Evolutionary conservation across 2,113 vertebrate species (phyloP).

Genomic region (Paramisgurnus dabryanus): DNA sequence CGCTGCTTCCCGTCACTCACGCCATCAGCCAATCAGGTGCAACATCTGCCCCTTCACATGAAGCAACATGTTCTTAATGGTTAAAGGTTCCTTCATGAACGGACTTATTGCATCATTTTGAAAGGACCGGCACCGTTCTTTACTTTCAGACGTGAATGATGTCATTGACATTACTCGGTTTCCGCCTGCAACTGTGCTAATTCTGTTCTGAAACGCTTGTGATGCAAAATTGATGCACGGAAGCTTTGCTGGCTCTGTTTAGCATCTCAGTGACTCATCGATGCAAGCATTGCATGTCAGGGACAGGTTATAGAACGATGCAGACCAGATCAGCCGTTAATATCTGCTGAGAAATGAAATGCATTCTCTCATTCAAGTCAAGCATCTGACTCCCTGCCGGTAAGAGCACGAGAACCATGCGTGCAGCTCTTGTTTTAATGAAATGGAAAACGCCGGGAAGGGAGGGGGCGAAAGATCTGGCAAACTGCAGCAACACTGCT

Average conservation of each 20-base stretch:
- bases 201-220: not conserved
- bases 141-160: not conserved
- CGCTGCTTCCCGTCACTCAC: slow-evolving; percentile 52
- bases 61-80: slow-evolving; percentile 56
- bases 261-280: not conserved
- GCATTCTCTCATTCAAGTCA: slow-evolving; percentile 59
- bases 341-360: slow-evolving; percentile 58
- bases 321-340: too few species aligned
- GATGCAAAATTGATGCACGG: not conserved
- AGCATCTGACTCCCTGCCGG: slow-evolving; percentile 55
- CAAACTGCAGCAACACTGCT: slow-evolving; percentile 47
- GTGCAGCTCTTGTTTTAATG: slow-evolving; percentile 60
- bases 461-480: slow-evolving; percentile 42
- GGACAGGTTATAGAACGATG: not conserved
- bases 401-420: slow-evolving; percentile 58
- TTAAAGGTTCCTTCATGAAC: slow-evolving; percentile 30
- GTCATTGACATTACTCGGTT: not conserved
- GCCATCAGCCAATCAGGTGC: slow-evolving; percentile 50
- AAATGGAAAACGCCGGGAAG: slow-evolving; percentile 31
- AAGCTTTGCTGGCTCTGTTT: not conserved
- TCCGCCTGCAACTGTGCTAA: not conserved
- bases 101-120: slow-evolving; percentile 15
- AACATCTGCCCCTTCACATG: slow-evolving; percentile 54
- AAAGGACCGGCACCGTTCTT: not conserved
- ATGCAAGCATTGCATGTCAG: not conserved